Evolutionary conservation across 1,140 invertebrate species (phyloP).

Genomic region (Parapsyche elsis): DNA sequence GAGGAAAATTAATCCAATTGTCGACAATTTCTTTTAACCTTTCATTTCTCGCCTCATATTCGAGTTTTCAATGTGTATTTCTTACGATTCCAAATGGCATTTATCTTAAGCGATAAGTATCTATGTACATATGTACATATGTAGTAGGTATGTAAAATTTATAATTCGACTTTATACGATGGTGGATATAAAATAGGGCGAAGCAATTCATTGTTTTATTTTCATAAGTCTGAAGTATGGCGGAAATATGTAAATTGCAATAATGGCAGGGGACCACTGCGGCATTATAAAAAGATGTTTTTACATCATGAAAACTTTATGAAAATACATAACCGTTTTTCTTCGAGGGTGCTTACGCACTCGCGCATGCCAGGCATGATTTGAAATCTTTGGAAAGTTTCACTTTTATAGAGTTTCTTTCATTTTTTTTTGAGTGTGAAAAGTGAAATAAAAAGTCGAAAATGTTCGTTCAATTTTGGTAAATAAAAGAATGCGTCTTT

Average conservation of each 20-base stretch:
- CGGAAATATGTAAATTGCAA: constrained; percentile 49
- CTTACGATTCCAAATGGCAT: no score
- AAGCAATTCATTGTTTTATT: background rate
- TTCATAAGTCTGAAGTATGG: constrained; percentile 1
- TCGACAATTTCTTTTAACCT: no score
- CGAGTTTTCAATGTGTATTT: no score
- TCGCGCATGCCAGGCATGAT: background rate
- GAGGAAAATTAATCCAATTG: no score
- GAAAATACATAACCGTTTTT: constrained; percentile 52
- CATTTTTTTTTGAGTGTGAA: background rate
- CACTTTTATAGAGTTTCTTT: background rate
- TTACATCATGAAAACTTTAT: constrained; percentile 48
- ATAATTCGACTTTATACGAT: no score
- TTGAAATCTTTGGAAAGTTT: constrained; percentile 33
- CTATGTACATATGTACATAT: no score
- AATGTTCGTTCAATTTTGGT: no score
- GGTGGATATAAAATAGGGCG: no score
- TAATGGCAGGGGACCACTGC: constrained; percentile 19
- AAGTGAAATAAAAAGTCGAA: constrained; percentile 12
- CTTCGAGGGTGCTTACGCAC: background rate
- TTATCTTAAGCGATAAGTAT: no score
- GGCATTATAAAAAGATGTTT: constrained; percentile 49
- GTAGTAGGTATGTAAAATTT: no score
- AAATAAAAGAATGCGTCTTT: no score
- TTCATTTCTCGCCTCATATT: no score